phyloP scores from a whole-genome alignment of 2,888 invertebrate genomes.

The Apamea sordens region DNA sequence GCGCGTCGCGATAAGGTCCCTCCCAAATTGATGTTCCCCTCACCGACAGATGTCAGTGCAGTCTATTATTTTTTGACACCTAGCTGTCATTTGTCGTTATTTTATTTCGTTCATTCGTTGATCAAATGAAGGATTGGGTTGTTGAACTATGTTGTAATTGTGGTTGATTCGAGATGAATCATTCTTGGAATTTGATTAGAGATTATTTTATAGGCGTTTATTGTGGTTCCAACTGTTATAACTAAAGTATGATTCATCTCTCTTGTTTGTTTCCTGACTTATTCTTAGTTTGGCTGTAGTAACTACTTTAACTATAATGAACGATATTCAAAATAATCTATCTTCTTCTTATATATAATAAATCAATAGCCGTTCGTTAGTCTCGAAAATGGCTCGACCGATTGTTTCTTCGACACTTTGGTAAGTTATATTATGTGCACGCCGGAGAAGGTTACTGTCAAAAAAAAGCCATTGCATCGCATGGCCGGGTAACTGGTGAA shows the following conservation, averaged over 20 bases:
- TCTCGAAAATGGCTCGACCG: no score
- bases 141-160: constrained; percentile 67
- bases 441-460: no score
- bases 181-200: constrained; percentile 45
- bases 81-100: constrained; percentile 85
- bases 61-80: constrained; percentile 89
- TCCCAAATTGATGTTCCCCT: constrained; percentile 86
- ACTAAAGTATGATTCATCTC: background rate
- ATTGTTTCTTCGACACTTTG: no score
- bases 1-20: constrained; percentile 82
- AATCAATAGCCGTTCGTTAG: no score
- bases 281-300: background rate
- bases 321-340: background rate
- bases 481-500: no score
- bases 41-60: constrained; percentile 86
- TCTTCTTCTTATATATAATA: no score
- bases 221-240: constrained; percentile 6
- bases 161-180: constrained; percentile 51
- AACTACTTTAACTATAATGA: background rate
- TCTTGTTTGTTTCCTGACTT: background rate
- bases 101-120: constrained; percentile 77
- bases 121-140: constrained; percentile 77
- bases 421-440: no score
- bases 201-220: constrained; percentile 39
- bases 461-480: no score